Evolutionary conservation across 2,797 vertebrate genomes (phyloP).

Genomic region (Gallinago nigripennis): DNA sequence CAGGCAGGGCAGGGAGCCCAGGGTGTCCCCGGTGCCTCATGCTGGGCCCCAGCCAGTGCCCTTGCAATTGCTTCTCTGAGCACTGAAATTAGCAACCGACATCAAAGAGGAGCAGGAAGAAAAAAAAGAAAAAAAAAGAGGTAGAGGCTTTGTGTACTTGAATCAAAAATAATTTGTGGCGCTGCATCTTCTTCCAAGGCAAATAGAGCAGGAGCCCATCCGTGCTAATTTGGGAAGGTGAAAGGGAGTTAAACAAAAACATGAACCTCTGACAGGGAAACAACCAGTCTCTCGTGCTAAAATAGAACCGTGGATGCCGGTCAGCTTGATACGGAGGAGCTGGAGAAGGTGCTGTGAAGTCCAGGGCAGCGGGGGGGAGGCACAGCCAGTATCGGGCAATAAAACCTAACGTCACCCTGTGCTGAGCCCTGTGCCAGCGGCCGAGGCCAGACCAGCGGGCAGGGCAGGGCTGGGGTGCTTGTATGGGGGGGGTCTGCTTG

Average conservation of each 20-base stretch:
- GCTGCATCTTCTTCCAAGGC: slow-evolving; percentile 26
- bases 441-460: background rate
- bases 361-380: background rate
- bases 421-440: background rate
- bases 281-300: background rate
- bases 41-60: background rate
- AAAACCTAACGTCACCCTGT: rapidly evolving
- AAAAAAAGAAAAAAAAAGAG: background rate
- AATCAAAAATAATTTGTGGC: slow-evolving; percentile 40
- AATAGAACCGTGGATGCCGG: background rate
- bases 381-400: background rate
- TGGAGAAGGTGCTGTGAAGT: background rate
- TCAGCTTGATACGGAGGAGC: background rate
- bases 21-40: rapidly evolving
- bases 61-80: rapidly evolving
- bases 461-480: background rate
- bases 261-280: slow-evolving; percentile 7
- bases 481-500: too few species aligned
- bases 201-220: slow-evolving; percentile 3
- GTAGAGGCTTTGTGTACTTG: slow-evolving; percentile 35
- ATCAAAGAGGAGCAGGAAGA: background rate
- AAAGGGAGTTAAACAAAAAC: slow-evolving; percentile 43
- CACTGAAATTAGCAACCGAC: background rate
- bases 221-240: slow-evolving; percentile 2
- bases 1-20: background rate